Conservation (phyloP, 2,797 vertebrate genomes). For the Sebastes paucispinis region DNA sequence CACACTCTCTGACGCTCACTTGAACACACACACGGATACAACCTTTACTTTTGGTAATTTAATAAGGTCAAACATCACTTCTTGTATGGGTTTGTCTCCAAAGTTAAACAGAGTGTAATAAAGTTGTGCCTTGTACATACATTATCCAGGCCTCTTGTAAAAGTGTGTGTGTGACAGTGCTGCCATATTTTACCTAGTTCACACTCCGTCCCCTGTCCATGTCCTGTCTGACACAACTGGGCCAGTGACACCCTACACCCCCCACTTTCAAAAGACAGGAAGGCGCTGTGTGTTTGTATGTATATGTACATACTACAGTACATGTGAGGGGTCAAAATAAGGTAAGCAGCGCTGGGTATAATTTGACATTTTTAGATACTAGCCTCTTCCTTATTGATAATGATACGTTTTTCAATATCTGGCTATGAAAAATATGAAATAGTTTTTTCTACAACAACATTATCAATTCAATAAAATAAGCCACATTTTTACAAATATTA, state of each 20-base stretch:
- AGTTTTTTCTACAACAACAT: neutral
- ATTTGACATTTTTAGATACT: neutral
- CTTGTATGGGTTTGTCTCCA: slow-evolving; percentile 37
- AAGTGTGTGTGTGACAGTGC: slow-evolving; percentile 49
- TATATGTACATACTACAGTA: neutral
- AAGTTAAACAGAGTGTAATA: slow-evolving; percentile 49
- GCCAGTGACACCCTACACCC: slow-evolving; percentile 76
- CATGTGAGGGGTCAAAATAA: slow-evolving; percentile 2
- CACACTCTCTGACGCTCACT: neutral
- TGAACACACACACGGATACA: neutral
- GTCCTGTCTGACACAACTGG: slow-evolving; percentile 77
- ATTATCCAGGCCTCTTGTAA: slow-evolving; percentile 65
- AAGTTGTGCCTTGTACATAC: slow-evolving; percentile 17
- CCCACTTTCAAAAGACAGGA: slow-evolving; percentile 41
- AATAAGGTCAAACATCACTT: slow-evolving; percentile 41
- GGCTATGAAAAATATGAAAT: neutral
- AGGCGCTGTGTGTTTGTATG: slow-evolving; percentile 28
- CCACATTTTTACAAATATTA: neutral
- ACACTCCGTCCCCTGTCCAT: slow-evolving; percentile 36
- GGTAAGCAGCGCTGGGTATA: neutral
- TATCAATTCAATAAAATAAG: neutral
- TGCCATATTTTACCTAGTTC: slow-evolving; percentile 68
- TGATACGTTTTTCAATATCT: neutral
- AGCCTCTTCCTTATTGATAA: neutral
- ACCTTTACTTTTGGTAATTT: slow-evolving; percentile 49